A percentile compares a stretch with the other conserved stretches of the same genome.
These are phyloP conservation scores for Salvator merianae DNA, from an alignment of 2,113 vertebrate species.

Conservation along the genomic window DNA sequence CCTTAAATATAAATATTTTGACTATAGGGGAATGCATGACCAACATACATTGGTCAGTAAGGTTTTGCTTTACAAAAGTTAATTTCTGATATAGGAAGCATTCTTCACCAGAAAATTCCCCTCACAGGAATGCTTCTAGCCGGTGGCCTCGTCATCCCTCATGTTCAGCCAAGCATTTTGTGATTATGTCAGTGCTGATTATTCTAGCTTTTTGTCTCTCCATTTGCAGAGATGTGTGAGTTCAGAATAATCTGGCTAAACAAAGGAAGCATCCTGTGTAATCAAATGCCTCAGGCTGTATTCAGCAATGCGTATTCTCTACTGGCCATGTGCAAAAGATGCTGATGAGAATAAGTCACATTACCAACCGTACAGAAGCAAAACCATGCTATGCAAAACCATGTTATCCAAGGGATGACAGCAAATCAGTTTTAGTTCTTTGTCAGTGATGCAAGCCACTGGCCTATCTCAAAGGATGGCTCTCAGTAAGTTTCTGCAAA, in stretches of 20 bases:
- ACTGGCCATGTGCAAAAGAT: neutral
- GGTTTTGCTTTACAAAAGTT: conserved; percentile 24
- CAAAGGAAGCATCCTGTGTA: conserved; percentile 26
- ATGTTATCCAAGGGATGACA: too few species aligned
- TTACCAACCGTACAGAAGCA: too few species aligned
- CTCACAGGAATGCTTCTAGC: neutral
- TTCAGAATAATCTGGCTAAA: conserved; percentile 15
- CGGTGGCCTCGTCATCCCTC: conserved; percentile 16
- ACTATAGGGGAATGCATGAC: conserved; percentile 6
- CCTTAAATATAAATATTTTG: conserved; percentile 2
- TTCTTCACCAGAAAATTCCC: conserved; percentile 36
- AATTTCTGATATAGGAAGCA: conserved; percentile 37
- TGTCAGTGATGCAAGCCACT: too few species aligned
- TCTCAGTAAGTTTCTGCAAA: too few species aligned
- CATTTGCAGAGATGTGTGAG: conserved; percentile 3
- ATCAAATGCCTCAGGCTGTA: conserved; percentile 13
- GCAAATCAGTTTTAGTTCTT: too few species aligned
- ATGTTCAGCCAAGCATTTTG: neutral
- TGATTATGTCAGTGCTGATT: conserved; percentile 32
- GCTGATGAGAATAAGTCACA: neutral
- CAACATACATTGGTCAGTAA: neutral
- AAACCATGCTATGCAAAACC: too few species aligned
- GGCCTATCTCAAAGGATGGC: too few species aligned
- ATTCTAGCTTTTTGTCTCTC: conserved; percentile 26
- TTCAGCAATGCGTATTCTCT: neutral